Conservation (phyloP, 1,140 invertebrate genomes). For the Leptinotarsa texana region DNA sequence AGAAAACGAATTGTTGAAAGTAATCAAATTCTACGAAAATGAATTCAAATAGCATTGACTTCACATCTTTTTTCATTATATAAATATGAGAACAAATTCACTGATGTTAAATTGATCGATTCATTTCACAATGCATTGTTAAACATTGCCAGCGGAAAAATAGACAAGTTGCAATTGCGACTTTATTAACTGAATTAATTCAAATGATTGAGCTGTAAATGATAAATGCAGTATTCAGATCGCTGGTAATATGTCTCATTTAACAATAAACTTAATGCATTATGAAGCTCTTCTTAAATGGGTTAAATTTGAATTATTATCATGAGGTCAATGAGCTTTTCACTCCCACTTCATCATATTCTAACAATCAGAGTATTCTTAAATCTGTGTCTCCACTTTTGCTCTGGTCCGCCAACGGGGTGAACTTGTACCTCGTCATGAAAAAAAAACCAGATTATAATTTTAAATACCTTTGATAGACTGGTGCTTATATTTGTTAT, state of each 20-base stretch:
- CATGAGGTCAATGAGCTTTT: constrained; percentile 36
- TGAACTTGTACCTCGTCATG: too few species aligned
- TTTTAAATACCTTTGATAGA: too few species aligned
- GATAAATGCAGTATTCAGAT: constrained; percentile 3
- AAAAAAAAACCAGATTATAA: too few species aligned
- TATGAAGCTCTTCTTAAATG: constrained; percentile 31
- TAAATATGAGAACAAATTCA: background rate
- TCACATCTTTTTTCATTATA: background rate
- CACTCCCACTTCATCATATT: background rate
- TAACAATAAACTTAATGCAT: constrained; percentile 29
- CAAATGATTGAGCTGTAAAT: constrained; percentile 8
- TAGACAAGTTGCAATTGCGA: background rate
- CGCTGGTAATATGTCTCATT: constrained; percentile 38
- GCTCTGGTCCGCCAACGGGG: too few species aligned
- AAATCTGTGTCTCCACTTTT: too few species aligned
- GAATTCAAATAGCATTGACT: background rate
- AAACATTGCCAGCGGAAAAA: background rate
- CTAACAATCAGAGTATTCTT: too few species aligned
- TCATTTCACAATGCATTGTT: background rate
- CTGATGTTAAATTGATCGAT: background rate
- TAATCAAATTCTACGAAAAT: background rate
- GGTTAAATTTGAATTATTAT: constrained; percentile 42
- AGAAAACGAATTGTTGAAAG: too few species aligned
- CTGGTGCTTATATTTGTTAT: too few species aligned
- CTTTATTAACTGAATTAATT: background rate